These are phyloP conservation scores for Epizoanthus stellaris DNA, from an alignment of 92 coral and sea anemone genomes.

Conservation along the genomic window DNA sequence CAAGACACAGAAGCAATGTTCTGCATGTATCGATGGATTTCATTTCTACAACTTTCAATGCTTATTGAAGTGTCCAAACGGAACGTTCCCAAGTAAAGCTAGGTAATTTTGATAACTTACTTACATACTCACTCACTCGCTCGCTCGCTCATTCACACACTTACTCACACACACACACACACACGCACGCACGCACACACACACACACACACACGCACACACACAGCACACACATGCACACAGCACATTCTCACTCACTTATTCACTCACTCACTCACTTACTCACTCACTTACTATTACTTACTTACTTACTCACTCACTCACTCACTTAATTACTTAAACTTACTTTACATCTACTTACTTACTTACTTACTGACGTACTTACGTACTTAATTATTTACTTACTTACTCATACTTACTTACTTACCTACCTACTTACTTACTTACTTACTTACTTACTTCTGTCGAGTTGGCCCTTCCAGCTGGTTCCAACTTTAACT, in stretches of 20 bases:
- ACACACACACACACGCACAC: background rate
- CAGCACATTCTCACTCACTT: background rate
- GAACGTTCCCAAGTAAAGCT: conserved; percentile 59
- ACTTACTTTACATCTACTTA: no score
- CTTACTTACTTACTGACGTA: no score
- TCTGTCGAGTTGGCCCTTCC: no score
- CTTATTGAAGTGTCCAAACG: conserved; percentile 72
- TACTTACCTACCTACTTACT: no score
- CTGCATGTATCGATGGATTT: conserved; percentile 72
- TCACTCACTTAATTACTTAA: no score
- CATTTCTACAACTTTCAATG: conserved; percentile 69
- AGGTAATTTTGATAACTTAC: conserved; percentile 39
- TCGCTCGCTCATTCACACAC: background rate
- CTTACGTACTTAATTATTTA: no score
- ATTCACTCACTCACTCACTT: no score
- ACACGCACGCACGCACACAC: background rate
- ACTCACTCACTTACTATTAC: no score
- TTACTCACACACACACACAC: background rate
- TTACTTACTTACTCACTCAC: no score
- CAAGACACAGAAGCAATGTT: conserved; percentile 62
- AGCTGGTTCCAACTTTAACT: no score
- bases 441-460: no score
- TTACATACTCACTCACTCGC: background rate
- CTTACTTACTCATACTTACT: no score
- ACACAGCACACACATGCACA: background rate